These are phyloP conservation scores for Tetragonula carbonaria DNA, from an alignment of 2,888 invertebrate genomes.

Conservation along the genomic window DNA sequence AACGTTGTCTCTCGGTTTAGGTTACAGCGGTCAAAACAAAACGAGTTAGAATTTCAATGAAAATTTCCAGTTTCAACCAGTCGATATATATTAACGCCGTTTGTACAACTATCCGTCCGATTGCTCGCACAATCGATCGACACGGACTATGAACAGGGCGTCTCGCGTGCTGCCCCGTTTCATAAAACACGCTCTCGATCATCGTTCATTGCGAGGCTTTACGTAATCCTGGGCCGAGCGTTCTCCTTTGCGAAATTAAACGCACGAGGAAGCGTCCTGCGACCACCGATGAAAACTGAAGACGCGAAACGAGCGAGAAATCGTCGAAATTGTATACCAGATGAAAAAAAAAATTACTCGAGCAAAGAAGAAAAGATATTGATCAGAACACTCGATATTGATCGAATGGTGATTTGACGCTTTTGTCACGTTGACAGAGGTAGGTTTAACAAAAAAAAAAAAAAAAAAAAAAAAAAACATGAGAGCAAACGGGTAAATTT, in stretches of 20 bases:
- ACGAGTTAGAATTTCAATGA: not conserved
- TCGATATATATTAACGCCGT: not conserved
- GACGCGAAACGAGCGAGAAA: no score
- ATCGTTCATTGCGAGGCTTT: not conserved
- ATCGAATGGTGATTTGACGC: no score
- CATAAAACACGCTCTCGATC: constrained; percentile 21
- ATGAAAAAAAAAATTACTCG: not conserved
- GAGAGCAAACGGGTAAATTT: no score
- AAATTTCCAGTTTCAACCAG: not conserved
- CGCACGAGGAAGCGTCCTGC: not conserved
- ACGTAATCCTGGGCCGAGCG: not conserved
- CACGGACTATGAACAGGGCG: not conserved
- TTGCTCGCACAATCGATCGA: constrained; percentile 27
- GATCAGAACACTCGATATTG: no score
- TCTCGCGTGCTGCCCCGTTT: constrained; percentile 33
- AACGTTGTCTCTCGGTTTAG: no score
- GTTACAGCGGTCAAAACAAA: no score
- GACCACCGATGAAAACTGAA: no score
- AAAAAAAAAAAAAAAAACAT: no score
- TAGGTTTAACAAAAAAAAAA: no score
- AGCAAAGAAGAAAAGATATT: no score
- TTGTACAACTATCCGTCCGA: not conserved
- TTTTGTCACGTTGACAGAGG: no score
- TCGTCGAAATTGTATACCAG: no score
- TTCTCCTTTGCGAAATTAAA: not conserved